Evolutionary conservation across 2,113 vertebrate genomes (phyloP).

Genomic region (Bambusicola thoracicus): DNA sequence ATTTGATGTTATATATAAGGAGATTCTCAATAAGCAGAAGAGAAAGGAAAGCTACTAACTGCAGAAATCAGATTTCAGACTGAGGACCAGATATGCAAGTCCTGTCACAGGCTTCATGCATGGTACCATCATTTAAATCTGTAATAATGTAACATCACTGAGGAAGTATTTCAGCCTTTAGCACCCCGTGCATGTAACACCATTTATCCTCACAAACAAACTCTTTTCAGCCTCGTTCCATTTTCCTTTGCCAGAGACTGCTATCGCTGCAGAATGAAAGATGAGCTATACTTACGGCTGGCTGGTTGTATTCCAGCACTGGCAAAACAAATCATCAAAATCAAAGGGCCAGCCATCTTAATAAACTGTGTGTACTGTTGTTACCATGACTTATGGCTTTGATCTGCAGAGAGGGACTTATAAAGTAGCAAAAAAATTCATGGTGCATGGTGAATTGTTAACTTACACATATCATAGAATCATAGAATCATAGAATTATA

Average conservation of each 20-base stretch:
- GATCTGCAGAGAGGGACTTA: neutral
- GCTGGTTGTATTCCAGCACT: neutral
- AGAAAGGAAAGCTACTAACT: neutral
- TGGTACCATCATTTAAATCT: neutral
- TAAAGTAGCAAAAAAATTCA: neutral
- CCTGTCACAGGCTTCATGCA: neutral
- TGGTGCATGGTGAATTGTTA: neutral
- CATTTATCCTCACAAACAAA: slow-evolving; percentile 14
- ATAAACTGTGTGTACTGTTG: neutral
- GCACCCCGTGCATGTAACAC: neutral
- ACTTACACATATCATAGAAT: neutral
- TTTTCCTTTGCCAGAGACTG: neutral
- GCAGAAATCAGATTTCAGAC: slow-evolving; percentile 19
- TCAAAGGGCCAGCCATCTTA: neutral
- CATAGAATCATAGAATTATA: no score
- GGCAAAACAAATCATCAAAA: slow-evolving; percentile 7
- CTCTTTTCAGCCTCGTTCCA: neutral
- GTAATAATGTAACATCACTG: neutral
- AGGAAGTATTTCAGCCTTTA: neutral
- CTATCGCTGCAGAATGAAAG: neutral
- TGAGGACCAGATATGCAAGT: neutral
- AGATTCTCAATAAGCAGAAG: slow-evolving; percentile 6
- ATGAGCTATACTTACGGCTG: neutral
- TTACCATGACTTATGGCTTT: neutral
- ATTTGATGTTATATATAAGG: slow-evolving; percentile 21